Evolutionary conservation across 2,888 invertebrate genomes (phyloP), one percentile per base, ranked within the genome.

Genomic region (Lepetodrilus schrolli): DNA sequence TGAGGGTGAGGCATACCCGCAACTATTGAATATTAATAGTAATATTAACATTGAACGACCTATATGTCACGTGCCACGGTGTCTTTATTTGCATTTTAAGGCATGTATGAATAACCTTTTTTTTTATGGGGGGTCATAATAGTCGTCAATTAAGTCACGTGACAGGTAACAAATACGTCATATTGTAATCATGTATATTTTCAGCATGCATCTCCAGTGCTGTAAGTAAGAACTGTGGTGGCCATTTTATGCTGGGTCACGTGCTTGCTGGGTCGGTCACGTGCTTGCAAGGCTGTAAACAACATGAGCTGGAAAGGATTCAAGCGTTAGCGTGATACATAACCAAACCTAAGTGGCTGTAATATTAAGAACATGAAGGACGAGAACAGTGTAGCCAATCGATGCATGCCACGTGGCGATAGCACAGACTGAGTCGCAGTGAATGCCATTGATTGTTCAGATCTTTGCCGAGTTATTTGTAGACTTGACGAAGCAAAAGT

Each of bases 311-410:
- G 26, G 30, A 58, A 58, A 30, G 17, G 58, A 34, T 30, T 58
- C 58, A 58, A 58, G 58, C 58, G 17, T 34, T n/a, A 58, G 43
- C 43, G 5, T 43, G 43, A 43, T n/a, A 58, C 50, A n/a, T 13
- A 34, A 26, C 58, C 8, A 43, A 43, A 17, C 17, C 43, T n/a
- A n/a, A 48, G 21, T 58, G 58, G 13, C 58, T 58, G 30, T 23
- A 58, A 58, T 30, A 58, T 58, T 58, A 58, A 58, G 58, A 58
- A 58, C 58, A 58, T 58, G 58, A 58, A 58, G 58, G 58, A 58
- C 58, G 34, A 17, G 26, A 58, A 58, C 58, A 58, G n/a, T 58
- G 10, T 58, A 58, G 58, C 58, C 58, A 58, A 58, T 58, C 30
- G 30, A 17, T 30, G 58, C 30, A 58, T 30, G 58, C 34, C 58